Evolutionary conservation across 2,888 invertebrate genomes (phyloP), one percentile per base, ranked within the genome.

Genomic region (Calliopum simillimum): DNA sequence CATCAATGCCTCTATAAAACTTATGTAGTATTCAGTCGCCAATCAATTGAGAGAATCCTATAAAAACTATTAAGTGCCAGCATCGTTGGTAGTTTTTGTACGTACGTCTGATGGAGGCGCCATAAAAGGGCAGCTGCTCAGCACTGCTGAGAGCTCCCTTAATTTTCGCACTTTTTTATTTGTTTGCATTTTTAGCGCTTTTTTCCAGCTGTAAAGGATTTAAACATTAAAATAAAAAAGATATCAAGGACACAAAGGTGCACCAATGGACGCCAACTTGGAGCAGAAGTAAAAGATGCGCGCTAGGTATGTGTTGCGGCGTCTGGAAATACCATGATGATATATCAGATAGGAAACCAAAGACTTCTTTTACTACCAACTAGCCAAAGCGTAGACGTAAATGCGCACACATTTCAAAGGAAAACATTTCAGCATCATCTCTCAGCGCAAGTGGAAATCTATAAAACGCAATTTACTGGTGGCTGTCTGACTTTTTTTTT

Each of bases 381-480:
- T 14, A 44, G 25, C 23, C 14, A 47, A 23, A 47, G 14, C 1
- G n/a, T 21, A 25, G 65, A 44, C 8, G 14, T 14, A 11, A n/a
- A 44, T 55, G 13, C 64, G 51, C 47, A 47, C 62, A 62, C 23
- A 41, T 58, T 58, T 21, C n/a, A 41, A 58, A 25, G 56, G 23
- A 55, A 19, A 23, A 56, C 19, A 59, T 64, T 41, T 53, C 19
- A n/a, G 55, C 55, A 13, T 14, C 58, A 63, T 4, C 47, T 12
- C 16, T 49, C 49, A 44, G 23, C n/a, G n/a, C 59, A 41, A 61
- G 68, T 68, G 61, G 13, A 68, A 68, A 51, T 62, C 55, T 46
- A 21, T 53, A 55, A 62, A 55, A 68, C 62, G 61, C 53, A 43
- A 25, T 55, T 61, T 59, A 14, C 14, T 61, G 13, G 19, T 13